Base-by-base conservation (phyloP, 1,140 invertebrate species). In the Elymnias hypermnestra region DNA sequence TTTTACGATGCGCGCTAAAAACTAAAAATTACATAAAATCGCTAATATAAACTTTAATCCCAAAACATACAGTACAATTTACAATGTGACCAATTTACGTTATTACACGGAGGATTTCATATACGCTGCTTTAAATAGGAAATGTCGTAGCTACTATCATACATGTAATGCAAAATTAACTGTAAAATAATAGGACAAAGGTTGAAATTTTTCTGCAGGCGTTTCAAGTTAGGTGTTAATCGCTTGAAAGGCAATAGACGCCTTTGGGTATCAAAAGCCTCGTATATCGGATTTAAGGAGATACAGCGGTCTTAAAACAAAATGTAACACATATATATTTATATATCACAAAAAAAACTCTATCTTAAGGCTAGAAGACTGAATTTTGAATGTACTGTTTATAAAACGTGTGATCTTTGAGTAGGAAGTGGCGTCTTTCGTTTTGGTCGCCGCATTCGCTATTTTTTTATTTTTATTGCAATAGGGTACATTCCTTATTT, bases 241-340 rank as follows among this genome's bases (percentile, higher is more conserved):
- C 49, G 49, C 22, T 44, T 40, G 35, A 45, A 51, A 52, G 41
- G 42, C 49, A 40, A 52, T 52, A 25, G 44, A 52, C 42, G 49
- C 49, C 49, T 51, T 44, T 22, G 49, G 37, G 42, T 52, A 52
- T 52, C 41, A 52, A 41, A 45, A 52, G 49, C 49, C 31, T 52
- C 49, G 49, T 52, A 52, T 52, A 52, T 52, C 49, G 49, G 42
- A 52, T 52, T 52, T 52, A 52, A 45, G 42, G 49, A 52, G 49
- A 52, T 45, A 52, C 49, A 40, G 8, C 3, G 1, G 5, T 38
- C 15, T 5, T 0, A 3, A 14, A 36, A 12, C 25, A 19, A 21
- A 52, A 36, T 2, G 23, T 22, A 4, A 6, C 35, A 50, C n/a
- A 12, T 8, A 44, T 18, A 10, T 36, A 14, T 6, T 22, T 9